Evolutionary conservation across 2,113 vertebrate genomes (phyloP).

Genomic region (Nannospalax galili): DNA sequence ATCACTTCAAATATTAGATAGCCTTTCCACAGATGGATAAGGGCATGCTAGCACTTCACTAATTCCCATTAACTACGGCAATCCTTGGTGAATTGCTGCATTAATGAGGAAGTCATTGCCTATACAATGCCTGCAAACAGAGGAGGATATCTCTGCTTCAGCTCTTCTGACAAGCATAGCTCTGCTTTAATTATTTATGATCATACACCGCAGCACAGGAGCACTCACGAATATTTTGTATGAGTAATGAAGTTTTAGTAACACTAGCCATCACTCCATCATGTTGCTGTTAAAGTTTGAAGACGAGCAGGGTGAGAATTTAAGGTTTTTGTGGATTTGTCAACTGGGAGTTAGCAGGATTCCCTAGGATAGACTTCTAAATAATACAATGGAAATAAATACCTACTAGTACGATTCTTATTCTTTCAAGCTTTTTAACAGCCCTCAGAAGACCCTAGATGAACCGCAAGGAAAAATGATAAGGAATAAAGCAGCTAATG

Average conservation of each 20-base stretch:
- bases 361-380: slow-evolving; percentile 73
- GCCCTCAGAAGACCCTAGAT: slow-evolving; percentile 70
- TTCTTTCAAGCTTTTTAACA: slow-evolving; percentile 74
- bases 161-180: slow-evolving; percentile 67
- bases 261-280: slow-evolving; percentile 61
- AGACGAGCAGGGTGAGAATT: slow-evolving; percentile 69
- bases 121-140: slow-evolving; percentile 48
- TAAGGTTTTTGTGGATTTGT: slow-evolving; percentile 73
- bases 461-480: slow-evolving; percentile 77
- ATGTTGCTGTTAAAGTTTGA: slow-evolving; percentile 61
- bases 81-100: slow-evolving; percentile 55
- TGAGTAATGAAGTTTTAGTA: slow-evolving; percentile 75
- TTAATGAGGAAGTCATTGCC: slow-evolving; percentile 74
- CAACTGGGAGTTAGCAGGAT: slow-evolving; percentile 73
- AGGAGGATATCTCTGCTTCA: slow-evolving; percentile 53
- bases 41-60: slow-evolving; percentile 54
- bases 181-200: slow-evolving; percentile 78
- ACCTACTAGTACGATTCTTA: slow-evolving; percentile 69
- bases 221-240: slow-evolving; percentile 61
- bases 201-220: slow-evolving; percentile 65
- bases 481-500: slow-evolving; percentile 77
- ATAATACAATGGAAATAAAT: slow-evolving; percentile 81
- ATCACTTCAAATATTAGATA: slow-evolving; percentile 51
- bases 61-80: slow-evolving; percentile 70
- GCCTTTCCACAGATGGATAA: slow-evolving; percentile 56